Conservation (phyloP, 1,140 invertebrate species). For the Drosophila elegans region DNA sequence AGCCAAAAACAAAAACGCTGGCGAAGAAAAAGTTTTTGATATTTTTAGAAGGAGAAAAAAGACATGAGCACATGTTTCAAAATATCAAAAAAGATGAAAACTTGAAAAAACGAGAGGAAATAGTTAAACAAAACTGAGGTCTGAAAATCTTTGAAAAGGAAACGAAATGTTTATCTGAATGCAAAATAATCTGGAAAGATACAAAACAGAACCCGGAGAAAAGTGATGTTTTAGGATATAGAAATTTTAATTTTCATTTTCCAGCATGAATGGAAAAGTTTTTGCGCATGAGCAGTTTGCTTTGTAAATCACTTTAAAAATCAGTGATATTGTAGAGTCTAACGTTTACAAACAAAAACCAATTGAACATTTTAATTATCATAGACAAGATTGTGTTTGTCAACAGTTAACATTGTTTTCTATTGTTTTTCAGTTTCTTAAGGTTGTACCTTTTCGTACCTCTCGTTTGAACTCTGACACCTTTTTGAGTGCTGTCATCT, state of each 20-base stretch:
- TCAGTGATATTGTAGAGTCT: background rate
- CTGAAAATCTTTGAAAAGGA: slow-evolving; percentile 42
- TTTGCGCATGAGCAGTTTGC: background rate
- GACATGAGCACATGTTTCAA: slow-evolving; percentile 72
- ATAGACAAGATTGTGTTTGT: too few relatives aligned
- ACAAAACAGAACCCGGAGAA: slow-evolving; percentile 27
- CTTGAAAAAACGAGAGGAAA: slow-evolving; percentile 31
- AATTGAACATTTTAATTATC: background rate
- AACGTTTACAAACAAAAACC: background rate
- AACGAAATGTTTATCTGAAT: slow-evolving; percentile 53
- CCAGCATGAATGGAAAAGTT: background rate
- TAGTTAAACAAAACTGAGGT: slow-evolving; percentile 18
- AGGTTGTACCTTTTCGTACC: slow-evolving; percentile 19
- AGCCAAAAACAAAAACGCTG: slow-evolving; percentile 34
- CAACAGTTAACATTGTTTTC: slow-evolving; percentile 1
- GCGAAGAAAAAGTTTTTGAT: slow-evolving; percentile 47
- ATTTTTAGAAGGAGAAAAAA: slow-evolving; percentile 69
- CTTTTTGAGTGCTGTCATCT: slow-evolving; percentile 37
- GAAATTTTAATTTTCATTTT: background rate
- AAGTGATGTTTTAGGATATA: background rate
- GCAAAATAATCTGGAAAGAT: slow-evolving; percentile 6
- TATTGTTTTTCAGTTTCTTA: background rate
- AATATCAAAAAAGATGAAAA: slow-evolving; percentile 67
- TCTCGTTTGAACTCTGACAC: slow-evolving; percentile 40
- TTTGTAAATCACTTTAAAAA: background rate